phyloP scores from a whole-genome alignment of 2,888 invertebrate genomes.

The Minunthozetes semirufus region DNA sequence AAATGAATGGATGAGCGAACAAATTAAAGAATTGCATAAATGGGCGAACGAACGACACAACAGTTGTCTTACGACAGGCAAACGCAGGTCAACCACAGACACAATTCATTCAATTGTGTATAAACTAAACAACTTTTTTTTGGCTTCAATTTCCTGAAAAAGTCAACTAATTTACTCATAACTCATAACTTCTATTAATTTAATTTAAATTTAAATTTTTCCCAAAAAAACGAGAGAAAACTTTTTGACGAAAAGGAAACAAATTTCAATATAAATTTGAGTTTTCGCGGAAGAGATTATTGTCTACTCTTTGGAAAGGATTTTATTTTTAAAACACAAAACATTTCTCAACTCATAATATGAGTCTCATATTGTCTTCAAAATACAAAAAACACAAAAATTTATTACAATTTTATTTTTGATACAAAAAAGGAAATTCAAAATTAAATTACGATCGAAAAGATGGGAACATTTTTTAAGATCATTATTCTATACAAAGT shows the following conservation, averaged over 20 bases:
- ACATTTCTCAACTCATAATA: background rate
- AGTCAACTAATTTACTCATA: background rate
- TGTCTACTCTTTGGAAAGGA: background rate
- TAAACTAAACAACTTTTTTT: background rate
- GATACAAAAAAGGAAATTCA: background rate
- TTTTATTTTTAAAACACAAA: background rate
- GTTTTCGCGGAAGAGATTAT: background rate
- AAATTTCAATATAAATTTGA: background rate
- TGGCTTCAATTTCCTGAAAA: background rate
- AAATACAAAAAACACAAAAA: background rate
- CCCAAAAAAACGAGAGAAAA: background rate
- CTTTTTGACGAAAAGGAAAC: background rate
- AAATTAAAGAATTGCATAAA: slow-evolving; percentile 12
- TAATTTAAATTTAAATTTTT: background rate
- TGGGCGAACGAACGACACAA: background rate
- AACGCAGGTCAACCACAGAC: slow-evolving; percentile 11
- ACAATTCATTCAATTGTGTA: background rate
- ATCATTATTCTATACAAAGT: background rate
- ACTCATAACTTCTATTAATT: background rate
- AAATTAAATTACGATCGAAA: background rate
- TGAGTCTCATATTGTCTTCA: too few species aligned
- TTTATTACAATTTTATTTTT: background rate
- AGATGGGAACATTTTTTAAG: background rate
- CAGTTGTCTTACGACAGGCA: background rate
- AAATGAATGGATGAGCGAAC: slow-evolving; percentile 11